Evolutionary conservation across 2,113 vertebrate genomes (phyloP), one percentile per base, ranked within the genome.

Genomic region (Pelecanoides urinatrix): DNA sequence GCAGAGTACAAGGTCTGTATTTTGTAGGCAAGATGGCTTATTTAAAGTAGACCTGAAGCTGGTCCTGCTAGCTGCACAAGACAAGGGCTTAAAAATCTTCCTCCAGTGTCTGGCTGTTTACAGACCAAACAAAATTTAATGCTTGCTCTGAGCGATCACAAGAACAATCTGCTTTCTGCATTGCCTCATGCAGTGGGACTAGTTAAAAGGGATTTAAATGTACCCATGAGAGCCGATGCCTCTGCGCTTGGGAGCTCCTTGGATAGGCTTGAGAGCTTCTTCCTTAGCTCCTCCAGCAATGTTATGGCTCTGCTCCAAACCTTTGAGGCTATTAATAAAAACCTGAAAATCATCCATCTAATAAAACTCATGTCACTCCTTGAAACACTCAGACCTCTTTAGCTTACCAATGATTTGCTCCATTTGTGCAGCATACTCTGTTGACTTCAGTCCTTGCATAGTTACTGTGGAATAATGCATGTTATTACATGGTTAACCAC

Each of bases 401-500:
- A 76, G 65, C 40, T 91, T 68, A 88, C 50, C 83, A 66, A 59
- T 77, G 30, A 94, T 96, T 97, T 97, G 55, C 88, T 97, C 95
- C 3, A 3, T 93, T 97, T 94, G 75, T 88, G 44, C 36, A 91
- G 49, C 45, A 16, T 79, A 92, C 36, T 93, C 67, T 81, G 86
- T 85, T 95, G 94, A 96, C 83, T 90, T 85, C 68, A 94, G 53
- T 94, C 91, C 93, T 94, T 94, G 73, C 72, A 45, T 76, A 94
- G 94, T 93, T 97, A 50, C 96, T 92, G 86, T 95, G 97, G 96
- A 97, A 95, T 97, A 98, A 96, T 93, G 81, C 42, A 16, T 89
- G 71, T 97, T 97, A 92, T 97, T 97, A 86, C 94, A 96, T 91
- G 85, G 92, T 80, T 94, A 97, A 94, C 96, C 96, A 96, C 96